These are phyloP conservation scores for Tortricodes alternella DNA, from an alignment of 2,888 invertebrate genomes.

Conservation along the genomic window DNA sequence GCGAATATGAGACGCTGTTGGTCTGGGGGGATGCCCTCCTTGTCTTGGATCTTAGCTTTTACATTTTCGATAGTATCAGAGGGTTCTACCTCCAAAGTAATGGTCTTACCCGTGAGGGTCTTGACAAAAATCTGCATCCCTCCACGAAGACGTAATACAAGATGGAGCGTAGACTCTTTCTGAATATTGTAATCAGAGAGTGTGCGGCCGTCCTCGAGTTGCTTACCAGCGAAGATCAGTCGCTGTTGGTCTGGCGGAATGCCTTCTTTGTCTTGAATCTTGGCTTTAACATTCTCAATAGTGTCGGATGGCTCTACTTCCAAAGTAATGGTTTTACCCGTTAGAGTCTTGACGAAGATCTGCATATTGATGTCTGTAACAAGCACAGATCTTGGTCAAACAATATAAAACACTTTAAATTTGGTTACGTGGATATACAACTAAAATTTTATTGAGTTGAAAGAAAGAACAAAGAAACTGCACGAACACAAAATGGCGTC, in stretches of 20 bases:
- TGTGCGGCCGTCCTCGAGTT: conserved; percentile 66
- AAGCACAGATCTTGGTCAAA: conserved; percentile 42
- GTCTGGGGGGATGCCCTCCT: conserved; percentile 64
- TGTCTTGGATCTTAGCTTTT: conserved; percentile 65
- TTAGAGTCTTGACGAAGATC: conserved; percentile 67
- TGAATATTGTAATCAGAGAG: conserved; percentile 69
- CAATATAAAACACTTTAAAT: conserved; percentile 46
- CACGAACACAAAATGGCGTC: conserved; percentile 76
- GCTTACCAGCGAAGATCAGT: conserved; percentile 67
- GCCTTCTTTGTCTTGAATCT: conserved; percentile 69
- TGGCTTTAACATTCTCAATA: conserved; percentile 68
- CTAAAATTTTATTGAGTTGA: conserved; percentile 33
- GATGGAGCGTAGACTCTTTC: conserved; percentile 65
- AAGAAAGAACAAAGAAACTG: conserved; percentile 65
- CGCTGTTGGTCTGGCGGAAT: conserved; percentile 70
- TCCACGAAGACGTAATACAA: conserved; percentile 63
- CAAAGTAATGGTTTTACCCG: conserved; percentile 66
- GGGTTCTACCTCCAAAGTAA: conserved; percentile 60
- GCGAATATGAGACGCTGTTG: conserved; percentile 63
- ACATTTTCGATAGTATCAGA: conserved; percentile 65
- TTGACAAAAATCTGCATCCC: conserved; percentile 69
- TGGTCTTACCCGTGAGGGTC: conserved; percentile 60
- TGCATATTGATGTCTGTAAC: conserved; percentile 65
- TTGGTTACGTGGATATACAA: conserved; percentile 37
- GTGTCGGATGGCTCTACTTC: conserved; percentile 67